A percentile compares a stretch with the other conserved stretches of the same genome.
Evolutionary conservation across 1,140 invertebrate species (phyloP).

Genomic region (Amphibalanus amphitrite): DNA sequence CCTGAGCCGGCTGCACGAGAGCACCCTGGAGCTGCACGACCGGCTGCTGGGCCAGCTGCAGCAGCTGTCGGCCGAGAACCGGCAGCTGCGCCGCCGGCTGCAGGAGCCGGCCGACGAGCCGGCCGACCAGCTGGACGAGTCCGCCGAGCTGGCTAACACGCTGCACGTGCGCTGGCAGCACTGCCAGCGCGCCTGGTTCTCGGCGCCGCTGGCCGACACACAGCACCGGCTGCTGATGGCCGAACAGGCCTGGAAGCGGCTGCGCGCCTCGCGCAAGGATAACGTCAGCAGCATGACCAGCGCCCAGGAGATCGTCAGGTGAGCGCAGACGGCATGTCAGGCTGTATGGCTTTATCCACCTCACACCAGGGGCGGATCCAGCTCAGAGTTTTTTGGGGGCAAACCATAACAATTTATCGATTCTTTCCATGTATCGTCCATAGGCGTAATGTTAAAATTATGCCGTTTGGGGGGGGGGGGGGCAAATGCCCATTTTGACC

Average conservation of each 20-base stretch:
- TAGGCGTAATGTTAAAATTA: too few species aligned
- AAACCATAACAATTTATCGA: too few species aligned
- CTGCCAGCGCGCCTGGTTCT: slow-evolving; percentile 21
- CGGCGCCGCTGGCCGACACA: slow-evolving; percentile 20
- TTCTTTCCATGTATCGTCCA: too few species aligned
- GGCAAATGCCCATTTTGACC: too few species aligned
- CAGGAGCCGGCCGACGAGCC: neutral
- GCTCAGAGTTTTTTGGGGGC: too few species aligned
- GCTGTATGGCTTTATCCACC: too few species aligned
- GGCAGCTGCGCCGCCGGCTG: slow-evolving; percentile 10
- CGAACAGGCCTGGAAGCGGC: slow-evolving; percentile 22
- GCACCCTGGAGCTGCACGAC: slow-evolving; percentile 20
- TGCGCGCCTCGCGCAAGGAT: slow-evolving; percentile 10
- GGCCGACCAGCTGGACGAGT: neutral
- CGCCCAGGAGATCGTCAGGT: slow-evolving; percentile 5
- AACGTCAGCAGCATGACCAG: slow-evolving; percentile 5
- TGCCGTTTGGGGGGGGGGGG: too few species aligned
- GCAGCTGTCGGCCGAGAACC: slow-evolving; percentile 18
- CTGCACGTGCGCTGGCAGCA: slow-evolving; percentile 21
- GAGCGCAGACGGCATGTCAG: neutral
- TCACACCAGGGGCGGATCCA: too few species aligned
- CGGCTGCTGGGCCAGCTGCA: slow-evolving; percentile 18
- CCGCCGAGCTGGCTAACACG: slow-evolving; percentile 14
- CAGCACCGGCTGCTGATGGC: slow-evolving; percentile 21
- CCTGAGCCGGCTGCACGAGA: slow-evolving; percentile 20